These are phyloP conservation scores for Antedon mediterranea DNA, from an alignment of 53 echinoderm and acorn worm genomes.

Conservation along the genomic window DNA sequence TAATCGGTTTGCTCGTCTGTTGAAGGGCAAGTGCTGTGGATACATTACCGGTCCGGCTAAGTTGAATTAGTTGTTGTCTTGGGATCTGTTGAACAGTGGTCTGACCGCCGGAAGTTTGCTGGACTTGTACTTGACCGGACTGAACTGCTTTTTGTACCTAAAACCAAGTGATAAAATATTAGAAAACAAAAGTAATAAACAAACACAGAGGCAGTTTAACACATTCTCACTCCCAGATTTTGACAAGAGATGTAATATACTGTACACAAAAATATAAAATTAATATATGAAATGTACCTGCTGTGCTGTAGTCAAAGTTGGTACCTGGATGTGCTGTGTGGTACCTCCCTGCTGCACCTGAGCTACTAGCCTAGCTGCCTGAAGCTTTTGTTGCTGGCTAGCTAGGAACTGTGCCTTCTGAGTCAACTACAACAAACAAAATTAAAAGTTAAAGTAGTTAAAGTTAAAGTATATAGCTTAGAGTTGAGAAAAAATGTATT, in stretches of 20 bases:
- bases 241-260: too few species aligned
- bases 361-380: constrained; percentile 21
- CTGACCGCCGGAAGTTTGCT: constrained; percentile 18
- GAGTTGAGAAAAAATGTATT: too few species aligned
- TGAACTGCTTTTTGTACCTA: constrained; percentile 24
- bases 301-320: constrained; percentile 1
- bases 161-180: too few species aligned
- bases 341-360: background rate
- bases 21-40: constrained; percentile 65
- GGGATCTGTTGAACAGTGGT: constrained; percentile 71
- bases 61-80: constrained; percentile 63
- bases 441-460: background rate
- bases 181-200: too few species aligned
- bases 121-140: constrained; percentile 43
- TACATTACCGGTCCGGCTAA: constrained; percentile 14
- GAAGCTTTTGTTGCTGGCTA: constrained; percentile 50
- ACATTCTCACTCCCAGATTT: too few species aligned
- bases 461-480: too few species aligned
- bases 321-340: background rate
- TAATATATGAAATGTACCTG: constrained; percentile 20
- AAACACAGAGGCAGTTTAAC: too few species aligned
- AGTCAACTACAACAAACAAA: background rate
- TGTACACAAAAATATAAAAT: too few species aligned
- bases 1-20: constrained; percentile 78
- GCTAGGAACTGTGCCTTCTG: background rate